These are phyloP conservation scores for Tryphoninae sp. DNA, from an alignment of 2,888 invertebrate species.

Conservation along the genomic window DNA sequence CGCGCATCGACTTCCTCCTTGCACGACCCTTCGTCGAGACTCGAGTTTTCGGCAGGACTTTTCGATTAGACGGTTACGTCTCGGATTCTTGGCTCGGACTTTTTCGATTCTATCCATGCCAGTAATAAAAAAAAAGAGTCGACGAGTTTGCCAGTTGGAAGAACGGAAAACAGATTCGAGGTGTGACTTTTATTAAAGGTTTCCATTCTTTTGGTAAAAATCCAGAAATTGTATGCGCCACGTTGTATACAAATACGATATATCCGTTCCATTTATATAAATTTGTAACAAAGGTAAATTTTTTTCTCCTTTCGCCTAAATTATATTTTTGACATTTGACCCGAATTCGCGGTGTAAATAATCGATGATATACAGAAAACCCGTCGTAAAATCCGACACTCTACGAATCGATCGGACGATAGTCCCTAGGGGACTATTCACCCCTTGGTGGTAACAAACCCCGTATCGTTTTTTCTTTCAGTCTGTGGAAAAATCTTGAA, in stretches of 20 bases:
- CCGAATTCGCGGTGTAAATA: neutral
- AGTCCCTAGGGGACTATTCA: slow-evolving; percentile 9
- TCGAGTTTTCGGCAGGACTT: slow-evolving; percentile 37
- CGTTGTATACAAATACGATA: too few relatives aligned
- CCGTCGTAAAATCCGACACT: neutral
- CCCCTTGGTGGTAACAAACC: neutral
- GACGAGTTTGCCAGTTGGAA: neutral
- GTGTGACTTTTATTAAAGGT: neutral
- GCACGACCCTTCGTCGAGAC: slow-evolving; percentile 1
- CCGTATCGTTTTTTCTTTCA: slow-evolving; percentile 7
- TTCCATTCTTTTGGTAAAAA: neutral
- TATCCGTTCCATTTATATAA: too few relatives aligned
- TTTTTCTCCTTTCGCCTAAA: too few relatives aligned
- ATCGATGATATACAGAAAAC: neutral
- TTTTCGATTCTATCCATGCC: slow-evolving; percentile 27
- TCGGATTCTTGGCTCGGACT: slow-evolving; percentile 6
- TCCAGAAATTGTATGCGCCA: neutral
- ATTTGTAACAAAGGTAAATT: too few relatives aligned
- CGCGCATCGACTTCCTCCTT: slow-evolving; percentile 3
- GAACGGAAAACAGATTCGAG: neutral
- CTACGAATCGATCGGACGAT: slow-evolving; percentile 3
- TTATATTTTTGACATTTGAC: neutral
- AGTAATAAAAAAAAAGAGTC: slow-evolving; percentile 6
- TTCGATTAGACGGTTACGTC: slow-evolving; percentile 30
- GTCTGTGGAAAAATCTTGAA: slow-evolving; percentile 64